These are phyloP conservation scores for Triplophysa rosa DNA, from an alignment of 2,113 vertebrate genomes.

Conservation along the genomic window DNA sequence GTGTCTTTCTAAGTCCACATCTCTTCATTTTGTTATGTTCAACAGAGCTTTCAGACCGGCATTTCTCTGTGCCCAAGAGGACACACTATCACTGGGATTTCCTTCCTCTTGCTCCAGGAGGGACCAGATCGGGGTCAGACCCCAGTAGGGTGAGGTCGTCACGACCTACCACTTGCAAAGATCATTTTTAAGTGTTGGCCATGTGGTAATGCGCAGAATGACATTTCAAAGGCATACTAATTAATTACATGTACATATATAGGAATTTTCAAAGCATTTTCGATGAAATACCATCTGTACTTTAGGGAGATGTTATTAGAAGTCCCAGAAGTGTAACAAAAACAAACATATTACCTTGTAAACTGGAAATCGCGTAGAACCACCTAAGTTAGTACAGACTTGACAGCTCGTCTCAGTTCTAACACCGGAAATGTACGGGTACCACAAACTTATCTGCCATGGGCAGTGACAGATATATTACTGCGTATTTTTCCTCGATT, in stretches of 20 bases:
- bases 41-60: constrained; percentile 51
- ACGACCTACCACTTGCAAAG: constrained; percentile 13
- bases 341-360: not conserved
- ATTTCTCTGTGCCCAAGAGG: constrained; percentile 58
- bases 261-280: no score
- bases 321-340: not conserved
- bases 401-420: not conserved
- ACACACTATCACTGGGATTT: constrained; percentile 54
- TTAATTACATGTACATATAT: not conserved
- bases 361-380: no score
- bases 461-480: constrained; percentile 31
- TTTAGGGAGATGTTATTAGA: not conserved
- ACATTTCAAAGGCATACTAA: not conserved
- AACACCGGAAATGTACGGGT: constrained; percentile 32
- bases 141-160: constrained; percentile 33
- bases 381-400: not conserved
- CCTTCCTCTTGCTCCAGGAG: constrained; percentile 51
- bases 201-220: no score
- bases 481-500: constrained; percentile 6
- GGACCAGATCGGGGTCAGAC: constrained; percentile 40
- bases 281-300: not conserved
- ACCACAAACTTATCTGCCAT: constrained; percentile 25
- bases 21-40: constrained; percentile 43
- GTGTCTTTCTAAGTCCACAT: constrained; percentile 12
- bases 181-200: not conserved